Base-by-base conservation (phyloP, 2,888 invertebrate genomes). In the Caenorhabditis imperialis region DNA sequence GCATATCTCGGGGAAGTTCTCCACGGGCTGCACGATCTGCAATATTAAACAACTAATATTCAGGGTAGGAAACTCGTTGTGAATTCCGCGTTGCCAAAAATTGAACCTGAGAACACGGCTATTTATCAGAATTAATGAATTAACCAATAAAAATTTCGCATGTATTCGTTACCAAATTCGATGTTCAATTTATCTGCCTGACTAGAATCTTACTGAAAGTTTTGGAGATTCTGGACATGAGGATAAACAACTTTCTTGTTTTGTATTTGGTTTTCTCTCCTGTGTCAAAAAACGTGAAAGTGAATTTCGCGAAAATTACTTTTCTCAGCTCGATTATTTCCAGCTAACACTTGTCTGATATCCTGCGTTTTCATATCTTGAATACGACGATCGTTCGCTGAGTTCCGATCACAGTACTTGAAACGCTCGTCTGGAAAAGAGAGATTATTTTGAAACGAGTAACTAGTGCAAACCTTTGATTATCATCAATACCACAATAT, bases 401-500 rank as follows among this genome's bases (percentile, higher is more conserved):
- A 75, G 40, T 78, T 70, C 22, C 54, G 30, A 3, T 65, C 51
- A 22, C 75, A 62, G 27, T 65, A 78, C 37, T 65, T 67, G 45
- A 73, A 60, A 5, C 60, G 44, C 47, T 80, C 80, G 27, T 70
- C 79, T 77, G 55, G 5, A 71, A 60, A 27, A 10, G 12, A 27
- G 16, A 16, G 12, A 14, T 37, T 35, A 27, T 33, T 0, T 23
- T 51, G 16, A 42, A 4, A 18, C 18, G 51, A n/a, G 22, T 6
- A 55, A 42, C 27, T 23, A 45, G 14, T 42, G 23, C 35, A 23
- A 42, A 78, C 78, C 70, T 73, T 81, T 77, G 18, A 82, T 50
- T 44, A 82, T 78, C 69, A 81, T 77, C 27, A 79, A 48, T 22
- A 82, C 76, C 14, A 82, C 82, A 1, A 79, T 53, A 51, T 77